A percentile compares a stretch with the other conserved stretches of the same genome.
Conservation (phyloP, 2,113 vertebrate species). For the Centrocercus urophasianus region DNA sequence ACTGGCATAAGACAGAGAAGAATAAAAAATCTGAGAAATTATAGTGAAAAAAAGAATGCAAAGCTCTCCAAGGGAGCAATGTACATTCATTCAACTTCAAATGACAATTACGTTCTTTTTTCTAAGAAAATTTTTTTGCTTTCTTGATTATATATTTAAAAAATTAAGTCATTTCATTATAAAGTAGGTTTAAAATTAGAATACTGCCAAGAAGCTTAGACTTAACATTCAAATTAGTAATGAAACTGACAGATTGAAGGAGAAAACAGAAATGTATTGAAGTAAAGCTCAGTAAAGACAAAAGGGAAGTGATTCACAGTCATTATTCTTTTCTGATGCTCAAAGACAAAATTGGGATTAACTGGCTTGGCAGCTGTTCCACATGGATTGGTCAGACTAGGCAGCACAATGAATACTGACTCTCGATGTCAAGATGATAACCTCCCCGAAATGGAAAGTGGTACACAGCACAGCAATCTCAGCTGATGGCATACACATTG, state of each 20-base stretch:
- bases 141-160: neutral
- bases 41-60: neutral
- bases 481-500: neutral
- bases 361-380: conserved; percentile 21
- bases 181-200: neutral
- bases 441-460: conserved; percentile 2
- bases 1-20: neutral
- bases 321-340: conserved; percentile 25
- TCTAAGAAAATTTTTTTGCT: neutral
- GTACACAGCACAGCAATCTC: neutral
- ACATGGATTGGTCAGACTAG: neutral
- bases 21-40: neutral
- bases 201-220: conserved; percentile 7
- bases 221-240: conserved; percentile 46
- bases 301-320: neutral
- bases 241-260: conserved; percentile 32
- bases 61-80: neutral
- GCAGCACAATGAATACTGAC: conserved; percentile 3
- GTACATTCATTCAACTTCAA: neutral
- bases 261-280: conserved; percentile 29
- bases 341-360: conserved; percentile 7
- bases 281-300: conserved; percentile 20
- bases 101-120: neutral
- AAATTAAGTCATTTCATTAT: conserved; percentile 4
- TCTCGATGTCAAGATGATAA: neutral